A percentile compares a stretch with the other conserved stretches of the same genome.
Evolutionary conservation across 2,797 vertebrate genomes (phyloP).

Genomic region (Coccyzus lansbergi): DNA sequence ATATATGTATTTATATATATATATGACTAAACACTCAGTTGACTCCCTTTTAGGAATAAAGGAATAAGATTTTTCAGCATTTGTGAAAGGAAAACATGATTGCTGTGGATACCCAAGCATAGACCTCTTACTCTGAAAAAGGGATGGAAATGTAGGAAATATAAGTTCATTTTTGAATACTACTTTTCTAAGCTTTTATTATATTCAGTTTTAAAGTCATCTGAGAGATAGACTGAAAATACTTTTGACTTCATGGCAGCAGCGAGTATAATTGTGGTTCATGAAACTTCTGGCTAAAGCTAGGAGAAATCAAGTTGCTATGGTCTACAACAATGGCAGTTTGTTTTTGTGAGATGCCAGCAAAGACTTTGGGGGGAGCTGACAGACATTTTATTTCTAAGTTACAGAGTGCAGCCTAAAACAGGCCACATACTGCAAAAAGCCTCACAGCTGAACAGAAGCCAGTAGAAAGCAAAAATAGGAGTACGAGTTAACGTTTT

Average conservation of each 20-base stretch:
- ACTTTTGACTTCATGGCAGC: slow-evolving; percentile 65
- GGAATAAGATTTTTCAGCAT: not conserved
- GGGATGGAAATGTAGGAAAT: slow-evolving; percentile 28
- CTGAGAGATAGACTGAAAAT: slow-evolving; percentile 60
- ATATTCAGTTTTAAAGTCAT: slow-evolving; percentile 43
- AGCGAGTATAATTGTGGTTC: slow-evolving; percentile 73
- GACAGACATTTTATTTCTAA: slow-evolving; percentile 42
- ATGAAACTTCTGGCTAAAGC: slow-evolving; percentile 59
- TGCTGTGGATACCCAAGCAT: not conserved
- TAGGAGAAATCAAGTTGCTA: slow-evolving; percentile 64
- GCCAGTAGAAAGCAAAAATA: slow-evolving; percentile 19
- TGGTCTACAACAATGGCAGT: slow-evolving; percentile 62
- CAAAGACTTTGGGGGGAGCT: slow-evolving; percentile 33
- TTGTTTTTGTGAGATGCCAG: slow-evolving; percentile 63
- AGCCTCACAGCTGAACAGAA: not conserved
- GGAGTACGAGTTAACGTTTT: not conserved
- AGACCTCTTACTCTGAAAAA: slow-evolving; percentile 4
- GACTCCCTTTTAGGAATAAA: not conserved
- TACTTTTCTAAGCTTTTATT: slow-evolving; percentile 6
- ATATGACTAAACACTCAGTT: not conserved
- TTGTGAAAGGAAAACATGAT: not conserved
- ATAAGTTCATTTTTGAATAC: slow-evolving; percentile 30
- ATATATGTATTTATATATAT: too few relatives aligned
- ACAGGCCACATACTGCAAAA: slow-evolving; percentile 39
- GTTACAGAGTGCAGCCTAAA: slow-evolving; percentile 39